Percentiles rank a stretch among this genome's conserved stretches.
Conservation (phyloP, 2,113 vertebrate species). For the Vanacampus margaritifer region DNA sequence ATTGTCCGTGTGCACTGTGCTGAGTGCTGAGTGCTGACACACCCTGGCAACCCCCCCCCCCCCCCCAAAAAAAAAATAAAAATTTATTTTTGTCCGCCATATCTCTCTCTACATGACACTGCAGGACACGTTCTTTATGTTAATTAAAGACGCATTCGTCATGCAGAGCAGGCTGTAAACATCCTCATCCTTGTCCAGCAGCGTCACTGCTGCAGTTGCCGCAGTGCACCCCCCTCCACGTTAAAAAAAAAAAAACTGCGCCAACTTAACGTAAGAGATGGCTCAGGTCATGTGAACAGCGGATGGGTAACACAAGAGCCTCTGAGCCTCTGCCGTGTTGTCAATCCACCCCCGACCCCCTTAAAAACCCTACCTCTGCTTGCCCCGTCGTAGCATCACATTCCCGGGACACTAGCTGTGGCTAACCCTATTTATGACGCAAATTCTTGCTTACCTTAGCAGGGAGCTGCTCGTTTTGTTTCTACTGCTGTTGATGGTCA, state of each 20-base stretch:
- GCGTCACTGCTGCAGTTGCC: constrained; percentile 38
- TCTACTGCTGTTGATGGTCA: not conserved
- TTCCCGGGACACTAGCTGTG: constrained; percentile 7
- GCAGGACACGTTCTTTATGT: not conserved
- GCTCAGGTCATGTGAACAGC: constrained; percentile 7
- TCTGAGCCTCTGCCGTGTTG: constrained; percentile 63
- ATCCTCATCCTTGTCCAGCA: constrained; percentile 1
- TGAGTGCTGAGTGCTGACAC: no score
- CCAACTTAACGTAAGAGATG: constrained; percentile 22
- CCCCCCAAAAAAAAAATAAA: not conserved
- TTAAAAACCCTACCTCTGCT: not conserved
- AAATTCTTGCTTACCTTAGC: constrained; percentile 45
- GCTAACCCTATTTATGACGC: not conserved
- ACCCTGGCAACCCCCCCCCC: not conserved
- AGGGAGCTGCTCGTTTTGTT: constrained; percentile 9
- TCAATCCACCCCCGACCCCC: constrained; percentile 4
- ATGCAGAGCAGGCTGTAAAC: not conserved
- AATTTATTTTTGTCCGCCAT: no score
- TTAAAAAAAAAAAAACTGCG: not conserved
- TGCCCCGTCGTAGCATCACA: not conserved
- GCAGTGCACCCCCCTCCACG: constrained; percentile 37
- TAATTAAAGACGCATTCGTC: not conserved
- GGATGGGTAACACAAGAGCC: constrained; percentile 9
- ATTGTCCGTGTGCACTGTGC: not conserved
- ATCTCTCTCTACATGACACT: not conserved